phyloP scores from a whole-genome alignment of 2,113 vertebrate species.

The Erpornis zantholeuca region DNA sequence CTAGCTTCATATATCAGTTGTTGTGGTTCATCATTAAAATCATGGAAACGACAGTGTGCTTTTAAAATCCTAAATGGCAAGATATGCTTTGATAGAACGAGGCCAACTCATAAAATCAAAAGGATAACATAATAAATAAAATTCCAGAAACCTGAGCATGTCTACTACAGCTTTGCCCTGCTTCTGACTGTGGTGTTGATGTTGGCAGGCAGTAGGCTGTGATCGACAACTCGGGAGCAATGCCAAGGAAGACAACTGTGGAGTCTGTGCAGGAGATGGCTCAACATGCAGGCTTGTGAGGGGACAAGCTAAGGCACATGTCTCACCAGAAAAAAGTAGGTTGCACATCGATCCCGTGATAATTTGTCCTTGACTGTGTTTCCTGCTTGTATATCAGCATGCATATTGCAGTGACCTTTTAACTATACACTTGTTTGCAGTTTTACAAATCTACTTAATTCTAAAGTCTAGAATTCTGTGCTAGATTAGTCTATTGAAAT shows the following conservation, averaged over 20 bases:
- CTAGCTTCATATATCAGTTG: background rate
- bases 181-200: constrained; percentile 69
- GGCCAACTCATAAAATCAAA: constrained; percentile 35
- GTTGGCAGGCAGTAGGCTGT: constrained; percentile 88
- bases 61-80: background rate
- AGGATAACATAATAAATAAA: constrained; percentile 52
- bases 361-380: background rate
- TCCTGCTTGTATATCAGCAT: background rate
- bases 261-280: constrained; percentile 86
- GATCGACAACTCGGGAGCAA: constrained; percentile 87
- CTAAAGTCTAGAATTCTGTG: constrained; percentile 22
- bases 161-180: constrained; percentile 51
- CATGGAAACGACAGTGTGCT: constrained; percentile 8
- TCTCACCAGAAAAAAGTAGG: constrained; percentile 88
- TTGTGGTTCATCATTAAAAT: constrained; percentile 24
- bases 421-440: constrained; percentile 11
- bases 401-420: background rate
- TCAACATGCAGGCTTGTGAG: constrained; percentile 90
- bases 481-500: constrained; percentile 40
- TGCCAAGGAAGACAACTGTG: constrained; percentile 90
- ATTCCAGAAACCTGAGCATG: constrained; percentile 49
- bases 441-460: constrained; percentile 45
- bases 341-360: background rate
- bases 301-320: constrained; percentile 83
- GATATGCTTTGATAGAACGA: constrained; percentile 45